These are phyloP conservation scores for Bryconaethiops microstoma DNA, from an alignment of 2,797 vertebrate species.

Conservation along the genomic window DNA sequence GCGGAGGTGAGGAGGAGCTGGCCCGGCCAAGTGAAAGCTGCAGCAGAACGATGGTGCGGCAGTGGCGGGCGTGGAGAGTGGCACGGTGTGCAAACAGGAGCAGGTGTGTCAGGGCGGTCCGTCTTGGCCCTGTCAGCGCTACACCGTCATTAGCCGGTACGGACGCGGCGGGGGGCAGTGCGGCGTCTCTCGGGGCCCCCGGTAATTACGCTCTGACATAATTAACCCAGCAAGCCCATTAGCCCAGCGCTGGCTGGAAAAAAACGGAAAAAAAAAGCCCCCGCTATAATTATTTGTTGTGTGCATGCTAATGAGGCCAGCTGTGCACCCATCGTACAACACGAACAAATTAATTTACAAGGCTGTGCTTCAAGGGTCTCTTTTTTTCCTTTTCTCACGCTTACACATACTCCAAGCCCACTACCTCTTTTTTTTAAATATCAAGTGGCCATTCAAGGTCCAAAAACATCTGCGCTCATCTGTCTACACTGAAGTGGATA, in stretches of 20 bases:
- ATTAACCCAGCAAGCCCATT: conserved; percentile 99
- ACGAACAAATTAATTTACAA: conserved; percentile 99
- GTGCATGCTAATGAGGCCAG: conserved; percentile 99
- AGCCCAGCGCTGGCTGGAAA: conserved; percentile 88
- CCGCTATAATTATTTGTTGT: conserved; percentile 99
- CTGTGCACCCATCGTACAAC: conserved; percentile 99
- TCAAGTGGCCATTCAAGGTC: conserved; percentile 78
- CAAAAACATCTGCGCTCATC: conserved; percentile 65
- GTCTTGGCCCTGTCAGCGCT: conserved; percentile 89
- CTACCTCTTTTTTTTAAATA: conserved; percentile 44
- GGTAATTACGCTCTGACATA: conserved; percentile 99
- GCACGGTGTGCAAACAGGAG: conserved; percentile 78
- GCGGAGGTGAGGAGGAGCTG: conserved; percentile 9
- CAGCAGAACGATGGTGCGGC: conserved; percentile 25
- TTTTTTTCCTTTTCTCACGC: conserved; percentile 60
- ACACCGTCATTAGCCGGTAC: conserved; percentile 92
- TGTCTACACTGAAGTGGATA: neutral
- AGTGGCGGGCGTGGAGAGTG: conserved; percentile 42
- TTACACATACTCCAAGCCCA: conserved; percentile 44
- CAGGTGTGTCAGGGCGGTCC: conserved; percentile 87
- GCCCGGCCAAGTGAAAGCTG: conserved; percentile 1
- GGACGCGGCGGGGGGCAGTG: conserved; percentile 91
- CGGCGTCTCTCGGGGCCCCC: conserved; percentile 97
- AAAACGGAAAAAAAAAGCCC: conserved; percentile 76
- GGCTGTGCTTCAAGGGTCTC: conserved; percentile 85